Base-by-base conservation (phyloP, 2,888 invertebrate genomes). In the Rotaria sp. region DNA sequence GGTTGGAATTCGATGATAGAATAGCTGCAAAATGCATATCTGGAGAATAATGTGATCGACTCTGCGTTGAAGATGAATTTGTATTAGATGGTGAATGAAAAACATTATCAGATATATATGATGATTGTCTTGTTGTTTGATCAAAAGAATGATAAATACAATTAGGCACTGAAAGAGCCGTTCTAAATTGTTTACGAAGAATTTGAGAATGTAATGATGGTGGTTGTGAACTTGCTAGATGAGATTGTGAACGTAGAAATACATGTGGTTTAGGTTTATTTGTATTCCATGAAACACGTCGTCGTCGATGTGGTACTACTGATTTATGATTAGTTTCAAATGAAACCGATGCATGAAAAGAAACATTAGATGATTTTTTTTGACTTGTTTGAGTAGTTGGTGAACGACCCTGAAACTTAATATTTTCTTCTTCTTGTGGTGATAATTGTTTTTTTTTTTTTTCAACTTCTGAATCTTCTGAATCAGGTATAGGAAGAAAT, bases 121-220 rank as follows among this genome's bases (percentile, higher is more conserved):
- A 80, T 26, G 67, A 67, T n/a, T 41, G 80, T 45, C 24, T 26
- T 24, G 41, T 45, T 45, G 45, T 5, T 45, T 80, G 7, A 21
- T 21, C 35, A 1, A 5, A 21, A 1, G 35, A 35, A 8, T 30
- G 21, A 30, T 35, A 18, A 67, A 21, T 38, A 35, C 35, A 35
- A 35, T 67, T 35, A 35, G 67, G 67, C 67, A 67, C 38, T 35
- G 67, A 67, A 35, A 67, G 35, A 35, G 67, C 21, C 18, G 67
- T 35, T 67, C 15, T 3, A 67, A 67, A 80, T 45, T 80, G 80
- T 80, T 41, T 45, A 45, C 80, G 80, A 80, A 80, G 80, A n/a
- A 80, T 45, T n/a, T 80, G 41, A 26, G 80, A 41, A 45, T 41
- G 41, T n/a, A 45, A 45, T n/a, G 80, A 45, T 26, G 45, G 26